These are phyloP conservation scores for Sarcophaga rosellei DNA, from an alignment of 2,888 invertebrate species.

Conservation along the genomic window DNA sequence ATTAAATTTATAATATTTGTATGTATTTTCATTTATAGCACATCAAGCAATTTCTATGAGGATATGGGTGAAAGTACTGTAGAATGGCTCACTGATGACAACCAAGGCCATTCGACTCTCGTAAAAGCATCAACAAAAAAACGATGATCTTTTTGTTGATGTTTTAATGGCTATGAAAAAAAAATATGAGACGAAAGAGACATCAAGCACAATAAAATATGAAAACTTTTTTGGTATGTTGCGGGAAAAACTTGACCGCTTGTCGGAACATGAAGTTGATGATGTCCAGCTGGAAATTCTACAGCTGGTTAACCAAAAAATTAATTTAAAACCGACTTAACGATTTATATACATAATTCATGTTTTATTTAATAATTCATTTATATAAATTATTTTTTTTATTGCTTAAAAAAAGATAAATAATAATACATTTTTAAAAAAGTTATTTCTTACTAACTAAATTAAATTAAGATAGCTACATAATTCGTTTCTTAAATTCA, in stretches of 20 bases:
- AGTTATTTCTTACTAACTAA: neutral
- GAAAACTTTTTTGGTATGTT: conserved; percentile 3
- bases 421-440: neutral
- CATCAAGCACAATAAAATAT: neutral
- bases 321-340: neutral
- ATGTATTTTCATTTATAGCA: neutral
- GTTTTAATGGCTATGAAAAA: conserved; percentile 2
- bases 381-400: no score
- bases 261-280: conserved; percentile 3
- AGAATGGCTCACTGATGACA: no score
- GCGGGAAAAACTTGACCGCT: conserved; percentile 1
- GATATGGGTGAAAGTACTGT: no score
- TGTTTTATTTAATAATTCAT: no score
- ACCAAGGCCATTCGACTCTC: no score
- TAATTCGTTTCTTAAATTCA: conserved; percentile 22
- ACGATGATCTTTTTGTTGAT: neutral
- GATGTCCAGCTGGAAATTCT: conserved; percentile 2
- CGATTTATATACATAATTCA: neutral
- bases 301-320: neutral
- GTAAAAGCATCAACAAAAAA: no score
- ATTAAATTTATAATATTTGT: neutral
- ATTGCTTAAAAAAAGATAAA: neutral
- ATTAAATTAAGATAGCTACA: conserved; percentile 5
- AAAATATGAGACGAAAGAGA: neutral
- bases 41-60: no score